Evolutionary conservation across 2,888 invertebrate species (phyloP).

Genomic region (Zaprionus obscuricornis): DNA sequence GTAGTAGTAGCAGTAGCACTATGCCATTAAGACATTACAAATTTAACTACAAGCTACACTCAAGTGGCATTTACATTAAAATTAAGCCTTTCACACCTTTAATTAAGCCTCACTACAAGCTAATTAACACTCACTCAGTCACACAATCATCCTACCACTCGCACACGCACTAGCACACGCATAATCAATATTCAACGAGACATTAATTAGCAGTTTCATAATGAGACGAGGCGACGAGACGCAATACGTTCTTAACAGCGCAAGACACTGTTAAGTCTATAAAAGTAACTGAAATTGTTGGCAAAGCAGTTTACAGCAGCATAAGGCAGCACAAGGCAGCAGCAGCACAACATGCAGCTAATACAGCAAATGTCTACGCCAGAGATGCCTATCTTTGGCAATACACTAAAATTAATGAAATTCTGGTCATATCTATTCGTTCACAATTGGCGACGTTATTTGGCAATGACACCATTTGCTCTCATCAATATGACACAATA

Average conservation of each 20-base stretch:
- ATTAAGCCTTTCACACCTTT: slow-evolving; percentile 30
- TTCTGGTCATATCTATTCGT: slow-evolving; percentile 75
- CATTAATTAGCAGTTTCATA: slow-evolving; percentile 55
- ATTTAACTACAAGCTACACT: neutral
- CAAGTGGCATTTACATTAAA: slow-evolving; percentile 7
- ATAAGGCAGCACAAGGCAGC: neutral
- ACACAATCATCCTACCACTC: too few relatives aligned
- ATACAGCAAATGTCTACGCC: slow-evolving; percentile 50
- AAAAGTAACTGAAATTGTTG: slow-evolving; percentile 14
- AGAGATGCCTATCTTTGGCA: slow-evolving; percentile 71
- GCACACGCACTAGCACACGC: too few relatives aligned
- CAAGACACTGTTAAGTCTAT: slow-evolving; percentile 19
- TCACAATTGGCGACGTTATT: slow-evolving; percentile 79
- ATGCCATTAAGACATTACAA: too few relatives aligned
- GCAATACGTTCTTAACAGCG: neutral
- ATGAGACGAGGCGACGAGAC: slow-evolving; percentile 22
- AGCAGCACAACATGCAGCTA: slow-evolving; percentile 33
- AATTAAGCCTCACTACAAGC: slow-evolving; percentile 27
- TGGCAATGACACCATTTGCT: slow-evolving; percentile 61
- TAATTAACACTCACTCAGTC: slow-evolving; percentile 59
- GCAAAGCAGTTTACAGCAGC: slow-evolving; percentile 13
- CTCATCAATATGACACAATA: slow-evolving; percentile 67
- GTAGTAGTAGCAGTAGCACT: too few relatives aligned
- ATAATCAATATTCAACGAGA: slow-evolving; percentile 17
- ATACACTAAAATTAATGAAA: slow-evolving; percentile 68